These are phyloP conservation scores for Carpatolechia fugitivella DNA, from an alignment of 2,888 invertebrate species.

Conservation along the genomic window DNA sequence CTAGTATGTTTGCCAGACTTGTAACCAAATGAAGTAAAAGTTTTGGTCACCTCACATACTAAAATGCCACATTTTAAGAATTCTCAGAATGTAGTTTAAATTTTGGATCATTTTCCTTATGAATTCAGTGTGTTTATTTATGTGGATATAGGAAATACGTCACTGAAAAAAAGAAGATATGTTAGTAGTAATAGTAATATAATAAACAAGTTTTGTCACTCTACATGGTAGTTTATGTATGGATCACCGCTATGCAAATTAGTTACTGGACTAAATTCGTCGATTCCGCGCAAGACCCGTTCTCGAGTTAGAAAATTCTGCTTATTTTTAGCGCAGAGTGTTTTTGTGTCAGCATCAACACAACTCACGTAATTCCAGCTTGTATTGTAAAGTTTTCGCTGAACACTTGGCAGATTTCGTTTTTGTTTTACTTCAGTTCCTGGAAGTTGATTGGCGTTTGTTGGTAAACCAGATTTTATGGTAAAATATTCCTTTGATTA, in stretches of 20 bases:
- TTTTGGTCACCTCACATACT: too few relatives aligned
- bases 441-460: constrained; percentile 28
- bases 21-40: background rate
- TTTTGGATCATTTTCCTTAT: too few relatives aligned
- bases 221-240: too few relatives aligned
- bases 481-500: background rate
- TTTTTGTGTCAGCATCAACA: constrained; percentile 45
- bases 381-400: constrained; percentile 20
- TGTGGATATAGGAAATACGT: too few relatives aligned
- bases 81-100: too few relatives aligned
- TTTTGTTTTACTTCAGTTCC: constrained; percentile 31
- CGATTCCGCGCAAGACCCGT: constrained; percentile 27
- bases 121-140: too few relatives aligned
- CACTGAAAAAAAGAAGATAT: too few relatives aligned
- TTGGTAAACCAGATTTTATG: constrained; percentile 11
- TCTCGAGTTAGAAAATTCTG: constrained; percentile 31
- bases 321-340: constrained; percentile 43
- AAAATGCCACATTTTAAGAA: too few relatives aligned
- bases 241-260: background rate
- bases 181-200: too few relatives aligned
- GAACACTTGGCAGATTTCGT: constrained; percentile 18
- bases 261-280: background rate
- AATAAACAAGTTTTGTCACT: too few relatives aligned
- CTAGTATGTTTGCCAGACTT: background rate
- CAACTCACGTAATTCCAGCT: constrained; percentile 21